Base-by-base conservation (phyloP, 1,140 invertebrate genomes). In the Phocides pigmalion region DNA sequence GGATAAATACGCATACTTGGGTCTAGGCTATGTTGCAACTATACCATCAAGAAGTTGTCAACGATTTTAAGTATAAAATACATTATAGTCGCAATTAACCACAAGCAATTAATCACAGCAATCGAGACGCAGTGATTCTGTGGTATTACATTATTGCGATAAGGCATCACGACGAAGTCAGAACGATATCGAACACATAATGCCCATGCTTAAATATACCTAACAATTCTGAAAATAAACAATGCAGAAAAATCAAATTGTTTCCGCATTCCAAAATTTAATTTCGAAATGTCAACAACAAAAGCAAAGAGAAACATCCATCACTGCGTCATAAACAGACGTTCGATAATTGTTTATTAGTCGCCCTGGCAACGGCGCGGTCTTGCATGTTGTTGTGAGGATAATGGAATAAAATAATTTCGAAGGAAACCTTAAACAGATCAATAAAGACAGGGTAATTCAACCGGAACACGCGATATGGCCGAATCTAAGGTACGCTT, bases 391-490 rank as follows among this genome's bases (percentile, higher is more conserved):
- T 77, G 69, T 73, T 75, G 72, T 67, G 68, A 71, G 72, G 65
- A 80, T 82, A 84, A 90, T 81, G 74, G 76, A 85, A 82, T 86
- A 86, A 87, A 89, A 87, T 87, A 84, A 86, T 86, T 90, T 85
- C 67, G 72, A 66, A 75, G 76, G 76, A 77, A 78, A 82, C 79
- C 73, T 76, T 81, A 81, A 82, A 72, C 74, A 81, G 83, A 89
- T 90, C 86, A 85, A 90, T 90, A 90, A 85, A 75, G 67, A 56
- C 63, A 63, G 62, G 61, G 74, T 87, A 83, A 90, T 87, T 87
- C 74, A 78, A 84, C 56, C 66, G 41, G 69, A 83, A 74, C 88
- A 90, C 88, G 88, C 88, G 77, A 89, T 79, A 87, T 89, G 84
- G 64, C 77, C 63, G 81, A 80, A 49, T 65, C 73, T 72, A 84